Evolutionary conservation across 2,888 invertebrate species (phyloP), one percentile per base, ranked within the genome.

Genomic region (Panopea generosa): DNA sequence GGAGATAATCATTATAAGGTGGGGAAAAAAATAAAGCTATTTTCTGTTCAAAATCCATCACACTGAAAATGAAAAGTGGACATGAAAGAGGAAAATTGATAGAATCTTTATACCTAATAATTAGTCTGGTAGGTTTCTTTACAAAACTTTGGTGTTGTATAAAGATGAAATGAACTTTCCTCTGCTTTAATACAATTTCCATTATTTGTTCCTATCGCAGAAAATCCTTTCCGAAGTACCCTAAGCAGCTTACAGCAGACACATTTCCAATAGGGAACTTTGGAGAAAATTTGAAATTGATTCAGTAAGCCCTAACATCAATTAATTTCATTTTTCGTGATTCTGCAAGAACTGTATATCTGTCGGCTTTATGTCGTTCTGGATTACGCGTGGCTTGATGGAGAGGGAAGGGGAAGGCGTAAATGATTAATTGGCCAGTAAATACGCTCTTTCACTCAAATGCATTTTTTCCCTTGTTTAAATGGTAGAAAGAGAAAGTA

Each of bases 271-370:
- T 77, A 62, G 69, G 67, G 29, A 59, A 69, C 61, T 76, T 80
- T 62, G 63, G 70, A 70, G 77, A 77, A 80, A 80, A 80, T 80
- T 80, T 60, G 76, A 73, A 80, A 80, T 80, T 80, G 80, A 80
- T 80, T 80, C 67, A 49, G 47, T 77, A 80, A 80, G 80, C 77
- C 60, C 57, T 59, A 74, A 70, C 77, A 80, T 77, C 80, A 80
- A 80, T 80, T 80, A 80, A 80, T 80, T 77, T 67, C 80, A 77
- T 68, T 80, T 76, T 76, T 73, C 73, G 73, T 77, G 75, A 69
- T 80, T 80, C 80, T 71, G 65, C 62, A 45, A 38, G 67, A 67
- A 49, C 62, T 53, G 62, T 80, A 72, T 80, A 73, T 76, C 73
- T 76, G 80, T 80, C 80, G 56, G 50, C 80, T 80, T 80, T 70